Evolutionary conservation across 2,888 invertebrate species (phyloP).

Genomic region (Trachelus tabidus): DNA sequence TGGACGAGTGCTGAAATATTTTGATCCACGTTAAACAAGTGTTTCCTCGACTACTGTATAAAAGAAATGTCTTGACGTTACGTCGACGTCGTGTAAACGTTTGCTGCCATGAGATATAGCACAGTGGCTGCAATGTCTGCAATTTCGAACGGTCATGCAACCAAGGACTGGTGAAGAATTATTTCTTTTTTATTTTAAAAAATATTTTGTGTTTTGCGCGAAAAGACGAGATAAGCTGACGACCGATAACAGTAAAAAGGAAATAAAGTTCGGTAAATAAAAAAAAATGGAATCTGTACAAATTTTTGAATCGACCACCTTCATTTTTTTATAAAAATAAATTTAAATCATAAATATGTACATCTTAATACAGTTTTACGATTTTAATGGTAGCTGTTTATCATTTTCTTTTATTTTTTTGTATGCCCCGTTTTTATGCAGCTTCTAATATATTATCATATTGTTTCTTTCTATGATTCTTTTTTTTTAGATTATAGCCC

Average conservation of each 20-base stretch:
- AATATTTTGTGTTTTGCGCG: slow-evolving; percentile 5
- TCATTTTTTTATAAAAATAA: neutral
- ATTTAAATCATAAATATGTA: neutral
- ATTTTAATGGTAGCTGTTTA: slow-evolving; percentile 10
- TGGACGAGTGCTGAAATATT: neutral
- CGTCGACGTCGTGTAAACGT: neutral
- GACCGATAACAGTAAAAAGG: neutral
- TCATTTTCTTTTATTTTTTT: slow-evolving; percentile 20
- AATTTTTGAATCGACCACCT: slow-evolving; percentile 6
- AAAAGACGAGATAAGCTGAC: neutral
- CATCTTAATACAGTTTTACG: neutral
- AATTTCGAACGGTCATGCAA: neutral
- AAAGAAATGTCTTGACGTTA: neutral
- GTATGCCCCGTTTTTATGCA: slow-evolving; percentile 20
- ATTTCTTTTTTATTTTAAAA: neutral
- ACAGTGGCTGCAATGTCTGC: neutral
- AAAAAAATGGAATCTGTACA: slow-evolving; percentile 4
- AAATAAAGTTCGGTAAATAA: neutral
- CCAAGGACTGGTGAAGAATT: neutral
- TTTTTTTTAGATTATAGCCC: slow-evolving; percentile 58
- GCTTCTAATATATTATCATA: slow-evolving; percentile 15
- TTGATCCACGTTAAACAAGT: neutral
- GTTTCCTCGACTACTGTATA: neutral
- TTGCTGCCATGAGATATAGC: neutral
- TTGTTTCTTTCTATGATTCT: slow-evolving; percentile 27